These are phyloP conservation scores for Silurus asotus DNA, from an alignment of 2,113 vertebrate species.

Conservation along the genomic window DNA sequence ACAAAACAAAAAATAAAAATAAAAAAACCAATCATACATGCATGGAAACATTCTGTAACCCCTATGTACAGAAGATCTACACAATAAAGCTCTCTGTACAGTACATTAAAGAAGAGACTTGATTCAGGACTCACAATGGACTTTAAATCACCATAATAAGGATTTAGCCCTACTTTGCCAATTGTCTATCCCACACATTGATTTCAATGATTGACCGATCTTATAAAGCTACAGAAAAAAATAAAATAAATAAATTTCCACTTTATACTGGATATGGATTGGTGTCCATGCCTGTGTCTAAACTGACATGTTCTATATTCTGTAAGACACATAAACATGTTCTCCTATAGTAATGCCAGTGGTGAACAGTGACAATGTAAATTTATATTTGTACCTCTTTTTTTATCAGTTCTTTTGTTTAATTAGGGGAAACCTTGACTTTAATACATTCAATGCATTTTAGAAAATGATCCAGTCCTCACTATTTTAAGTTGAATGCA, in stretches of 20 bases:
- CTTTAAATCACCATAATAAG: conserved; percentile 41
- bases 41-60: conserved; percentile 70
- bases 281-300: not conserved
- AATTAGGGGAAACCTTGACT: no score
- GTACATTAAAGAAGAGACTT: conserved; percentile 64
- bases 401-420: no score
- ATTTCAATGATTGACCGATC: not conserved
- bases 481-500: no score
- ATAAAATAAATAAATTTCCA: no score
- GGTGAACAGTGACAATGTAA: no score
- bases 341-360: no score
- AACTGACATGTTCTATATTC: not conserved
- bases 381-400: no score
- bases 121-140: conserved; percentile 11
- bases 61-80: conserved; percentile 76
- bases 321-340: no score
- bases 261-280: not conserved
- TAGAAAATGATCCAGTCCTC: no score
- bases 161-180: not conserved
- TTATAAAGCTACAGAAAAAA: not conserved
- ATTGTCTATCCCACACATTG: not conserved
- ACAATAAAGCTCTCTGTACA: conserved; percentile 73
- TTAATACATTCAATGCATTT: no score
- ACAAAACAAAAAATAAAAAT: conserved; percentile 43
- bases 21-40: conserved; percentile 68